These are phyloP conservation scores for Therioaphis trifolii DNA, from an alignment of 2,888 invertebrate species.

Conservation along the genomic window DNA sequence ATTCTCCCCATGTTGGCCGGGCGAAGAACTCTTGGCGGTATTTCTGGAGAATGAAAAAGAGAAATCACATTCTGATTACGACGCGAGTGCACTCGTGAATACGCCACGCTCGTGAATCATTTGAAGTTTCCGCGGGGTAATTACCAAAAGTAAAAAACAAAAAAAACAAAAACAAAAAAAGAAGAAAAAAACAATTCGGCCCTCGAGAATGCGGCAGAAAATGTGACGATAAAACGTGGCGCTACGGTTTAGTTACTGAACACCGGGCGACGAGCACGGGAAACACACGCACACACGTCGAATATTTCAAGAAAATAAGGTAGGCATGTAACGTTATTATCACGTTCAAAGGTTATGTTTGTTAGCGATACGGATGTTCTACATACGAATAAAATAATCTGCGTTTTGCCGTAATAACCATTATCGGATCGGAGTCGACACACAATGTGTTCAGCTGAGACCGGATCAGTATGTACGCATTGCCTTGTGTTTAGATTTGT, in stretches of 20 bases:
- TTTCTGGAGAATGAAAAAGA: not conserved
- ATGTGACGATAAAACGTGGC: conserved; percentile 12
- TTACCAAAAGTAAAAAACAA: no score
- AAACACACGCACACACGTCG: not conserved
- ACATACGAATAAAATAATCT: not conserved
- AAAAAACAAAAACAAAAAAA: no score
- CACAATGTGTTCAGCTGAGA: no score
- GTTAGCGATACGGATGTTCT: conserved; percentile 19
- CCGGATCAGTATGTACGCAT: no score
- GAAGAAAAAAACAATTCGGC: no score
- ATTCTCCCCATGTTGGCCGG: not conserved
- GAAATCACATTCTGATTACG: conserved; percentile 7
- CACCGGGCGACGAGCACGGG: not conserved
- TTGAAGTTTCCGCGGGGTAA: no score
- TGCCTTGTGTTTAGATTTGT: no score
- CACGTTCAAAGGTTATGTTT: conserved; percentile 43
- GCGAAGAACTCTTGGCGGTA: not conserved
- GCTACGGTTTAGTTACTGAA: not conserved
- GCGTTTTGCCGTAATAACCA: not conserved
- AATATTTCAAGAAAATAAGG: conserved; percentile 19
- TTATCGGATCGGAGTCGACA: not conserved
- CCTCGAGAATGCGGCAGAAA: not conserved
- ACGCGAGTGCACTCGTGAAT: no score
- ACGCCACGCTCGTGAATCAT: no score
- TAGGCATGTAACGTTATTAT: conserved; percentile 17